Percentiles rank a stretch among this genome's conserved stretches.
Conservation (phyloP, 2,113 vertebrate species). For the Catharus minimus region DNA sequence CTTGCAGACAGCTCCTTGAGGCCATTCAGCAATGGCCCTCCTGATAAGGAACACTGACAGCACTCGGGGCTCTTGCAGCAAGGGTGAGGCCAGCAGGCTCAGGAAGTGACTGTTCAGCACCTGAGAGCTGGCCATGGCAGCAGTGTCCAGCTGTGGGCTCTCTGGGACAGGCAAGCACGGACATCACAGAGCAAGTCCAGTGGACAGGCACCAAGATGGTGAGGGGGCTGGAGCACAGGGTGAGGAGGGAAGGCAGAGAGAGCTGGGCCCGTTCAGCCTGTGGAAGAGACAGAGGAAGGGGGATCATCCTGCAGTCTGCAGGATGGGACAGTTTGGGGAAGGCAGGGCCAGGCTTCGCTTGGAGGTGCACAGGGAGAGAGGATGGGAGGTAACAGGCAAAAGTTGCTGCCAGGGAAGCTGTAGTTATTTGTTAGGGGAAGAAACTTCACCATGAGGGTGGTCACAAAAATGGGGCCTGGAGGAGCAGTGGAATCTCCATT, state of each 20-base stretch:
- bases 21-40: accelerated
- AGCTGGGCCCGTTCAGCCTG: not conserved
- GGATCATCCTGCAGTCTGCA: not conserved
- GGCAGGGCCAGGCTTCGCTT: not conserved
- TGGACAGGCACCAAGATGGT: not conserved
- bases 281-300: accelerated
- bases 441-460: not conserved
- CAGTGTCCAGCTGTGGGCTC: not conserved
- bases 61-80: not conserved
- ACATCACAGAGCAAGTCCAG: accelerated
- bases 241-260: not conserved
- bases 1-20: accelerated
- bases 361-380: not conserved
- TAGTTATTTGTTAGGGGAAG: not conserved
- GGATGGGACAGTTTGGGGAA: not conserved
- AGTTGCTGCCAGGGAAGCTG: not conserved
- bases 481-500: not conserved
- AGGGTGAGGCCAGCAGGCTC: not conserved
- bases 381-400: not conserved
- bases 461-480: not conserved
- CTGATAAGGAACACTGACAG: not conserved
- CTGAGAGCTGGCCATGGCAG: not conserved
- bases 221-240: not conserved
- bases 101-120: not conserved
- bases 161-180: not conserved